Base-by-base conservation (phyloP, 2,797 vertebrate genomes). In the Microctenopoma stevenorrisi region DNA sequence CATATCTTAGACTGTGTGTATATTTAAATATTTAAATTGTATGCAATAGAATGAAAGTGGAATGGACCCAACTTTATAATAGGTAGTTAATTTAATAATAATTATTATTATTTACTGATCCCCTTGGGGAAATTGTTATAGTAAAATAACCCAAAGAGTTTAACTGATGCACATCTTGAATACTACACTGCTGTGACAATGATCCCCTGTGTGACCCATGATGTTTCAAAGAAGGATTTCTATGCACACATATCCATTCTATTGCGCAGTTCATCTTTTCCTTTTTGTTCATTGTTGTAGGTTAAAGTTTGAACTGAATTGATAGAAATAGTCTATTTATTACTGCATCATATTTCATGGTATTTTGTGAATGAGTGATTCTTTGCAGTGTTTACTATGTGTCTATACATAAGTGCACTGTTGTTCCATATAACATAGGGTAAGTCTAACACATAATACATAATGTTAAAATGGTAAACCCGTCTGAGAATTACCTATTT, bases 351-450 rank as follows among this genome's bases (percentile, higher is more conserved):
- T 47, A 58, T 64, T 40, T 54, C 30, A 47, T 9, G 51, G 30
- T 11, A 59, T 65, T 50, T 58, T 44, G 12, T 64, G 40, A 68
- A 60, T 58, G 25, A 78, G 42, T 66, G 16, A 33, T 47, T 7
- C 0, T 2, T 58, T 43, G n/a, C n/a, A 33, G 38, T 57, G 7
- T 64, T 73, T 68, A 37, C 18, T 43, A 4, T 58, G 33, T 57
- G 3, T 62, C 13, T 68, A 18, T 25, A 51, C 1, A 16, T 72
- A 25, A 50, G n/a, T 76, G 7, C 10, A 26, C 1, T 44, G 25
- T 43, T 42, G 33, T 38, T 37, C 10, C n/a, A 38, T 26, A 12
- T 50, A 16, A 51, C 9, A 7, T 10, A 2, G 4, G 30, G 35
- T 5, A 9, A 2, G 30, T 33, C 15, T 51, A 33, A 52, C 35